phyloP scores from a whole-genome alignment of 2,113 vertebrate genomes.

The Ceuthmochares aereus region DNA sequence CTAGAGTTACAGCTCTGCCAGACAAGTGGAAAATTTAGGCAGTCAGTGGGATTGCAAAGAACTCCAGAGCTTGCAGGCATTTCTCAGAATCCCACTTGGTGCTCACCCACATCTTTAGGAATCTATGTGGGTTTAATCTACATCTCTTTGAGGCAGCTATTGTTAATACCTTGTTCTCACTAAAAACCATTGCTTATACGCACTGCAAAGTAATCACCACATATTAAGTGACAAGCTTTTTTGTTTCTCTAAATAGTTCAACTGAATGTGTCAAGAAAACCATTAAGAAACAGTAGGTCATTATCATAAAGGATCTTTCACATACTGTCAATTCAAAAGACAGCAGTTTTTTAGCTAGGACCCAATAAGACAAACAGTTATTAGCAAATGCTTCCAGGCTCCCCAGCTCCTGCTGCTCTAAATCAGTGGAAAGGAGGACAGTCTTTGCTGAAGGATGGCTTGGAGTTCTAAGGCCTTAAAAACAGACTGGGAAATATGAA shows the following conservation, averaged over 20 bases:
- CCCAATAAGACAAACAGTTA: background rate
- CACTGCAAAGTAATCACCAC: slow-evolving; percentile 12
- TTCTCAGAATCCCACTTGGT: background rate
- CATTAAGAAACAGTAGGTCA: background rate
- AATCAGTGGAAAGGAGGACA: background rate
- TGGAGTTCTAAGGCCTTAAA: background rate
- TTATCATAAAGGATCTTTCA: background rate
- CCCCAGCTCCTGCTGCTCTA: background rate
- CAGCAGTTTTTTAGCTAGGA: background rate
- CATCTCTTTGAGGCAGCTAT: background rate
- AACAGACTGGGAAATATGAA: background rate
- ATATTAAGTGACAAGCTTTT: background rate
- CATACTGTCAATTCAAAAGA: background rate
- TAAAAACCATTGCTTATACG: background rate
- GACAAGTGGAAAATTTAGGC: background rate
- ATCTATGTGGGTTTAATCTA: background rate
- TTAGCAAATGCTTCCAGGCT: background rate
- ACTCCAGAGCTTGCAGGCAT: background rate
- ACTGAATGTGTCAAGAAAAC: background rate
- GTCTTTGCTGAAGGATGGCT: background rate
- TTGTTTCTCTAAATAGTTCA: background rate
- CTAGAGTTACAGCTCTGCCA: background rate
- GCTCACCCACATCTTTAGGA: slow-evolving; percentile 16
- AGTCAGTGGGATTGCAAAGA: slow-evolving; percentile 1
- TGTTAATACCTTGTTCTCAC: background rate